Evolutionary conservation across 2,797 vertebrate species (phyloP), one percentile per base, ranked within the genome.

Genomic region (Pampus argenteus): DNA sequence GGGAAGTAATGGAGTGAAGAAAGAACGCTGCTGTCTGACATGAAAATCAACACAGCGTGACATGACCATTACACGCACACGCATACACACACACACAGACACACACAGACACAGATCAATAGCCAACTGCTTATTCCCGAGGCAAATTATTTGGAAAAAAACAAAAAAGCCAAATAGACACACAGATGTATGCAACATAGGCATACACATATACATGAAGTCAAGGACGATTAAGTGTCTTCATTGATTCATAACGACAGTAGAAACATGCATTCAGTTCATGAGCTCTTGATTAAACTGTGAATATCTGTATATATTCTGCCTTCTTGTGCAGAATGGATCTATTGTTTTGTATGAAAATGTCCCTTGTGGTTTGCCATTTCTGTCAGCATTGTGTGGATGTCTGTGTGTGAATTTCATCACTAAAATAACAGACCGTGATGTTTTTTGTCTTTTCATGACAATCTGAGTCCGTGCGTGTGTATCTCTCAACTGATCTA

Each of bases 1-100:
- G 80, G 82, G 85, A 86, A 83, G 87, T 89, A 92, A 91, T 89
- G 90, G 82, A 89, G 90, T 90, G 91, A 87, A 74, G 81, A 88
- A 78, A 76, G 78, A 89, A 88, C 69, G 36, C 79, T 73, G 89
- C 87, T 88, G 87, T 90, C 85, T 87, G 85, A 91, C 88, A 89
- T 89, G 85, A 90, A 91, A 90, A 83, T 85, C 87, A 92, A 91
- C 91, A 81, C 69, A 78, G 87, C 87, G 49, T 86, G 84, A 91
- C 86, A 80, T 78, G 80, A 87, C 84, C 84, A 88, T 84, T 82
- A 79, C 13, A 86, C 74, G 85, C 78, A 76, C 78, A 75, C 44
- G 64, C 45, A 76, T 1, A 34, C 49, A 66, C 38, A 66, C 48
- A 34, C 34, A 74, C 28, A 67, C 47, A 72, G 29, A 59, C 20